Conservation (phyloP, 1,140 invertebrate genomes). For the Lasioglossum albipes region DNA sequence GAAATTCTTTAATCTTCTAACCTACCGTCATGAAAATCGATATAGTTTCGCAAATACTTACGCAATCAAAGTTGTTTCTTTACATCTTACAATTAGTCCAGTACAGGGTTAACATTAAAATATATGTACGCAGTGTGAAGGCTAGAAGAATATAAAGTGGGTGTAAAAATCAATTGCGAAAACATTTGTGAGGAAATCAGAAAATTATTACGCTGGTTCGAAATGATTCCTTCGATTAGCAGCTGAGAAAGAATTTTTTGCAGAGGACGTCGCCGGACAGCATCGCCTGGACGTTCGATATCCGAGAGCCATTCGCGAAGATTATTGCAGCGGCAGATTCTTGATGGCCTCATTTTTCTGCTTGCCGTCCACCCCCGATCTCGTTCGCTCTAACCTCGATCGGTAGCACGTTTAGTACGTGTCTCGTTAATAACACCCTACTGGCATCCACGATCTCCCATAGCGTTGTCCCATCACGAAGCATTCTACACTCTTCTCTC, state of each 20-base stretch:
- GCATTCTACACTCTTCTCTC: not conserved
- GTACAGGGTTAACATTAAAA: too few species aligned
- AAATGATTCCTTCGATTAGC: not conserved
- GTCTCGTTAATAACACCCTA: slow-evolving; percentile 51
- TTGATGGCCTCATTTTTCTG: slow-evolving; percentile 56
- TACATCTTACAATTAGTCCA: too few species aligned
- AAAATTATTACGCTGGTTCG: not conserved
- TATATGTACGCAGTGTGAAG: too few species aligned
- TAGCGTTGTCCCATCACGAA: not conserved
- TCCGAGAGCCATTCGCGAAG: slow-evolving; percentile 16
- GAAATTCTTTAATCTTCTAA: too few species aligned
- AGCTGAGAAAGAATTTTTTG: not conserved
- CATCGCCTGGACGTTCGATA: slow-evolving; percentile 1
- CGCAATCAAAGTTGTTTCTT: too few species aligned
- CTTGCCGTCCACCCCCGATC: not conserved
- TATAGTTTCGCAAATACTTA: too few species aligned
- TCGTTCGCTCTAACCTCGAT: not conserved
- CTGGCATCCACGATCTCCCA: slow-evolving; percentile 1
- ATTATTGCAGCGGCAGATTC: slow-evolving; percentile 45
- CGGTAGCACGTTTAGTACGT: slow-evolving; percentile 29
- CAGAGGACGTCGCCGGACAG: not conserved
- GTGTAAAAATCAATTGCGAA: too few species aligned
- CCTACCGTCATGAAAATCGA: too few species aligned
- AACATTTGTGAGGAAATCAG: too few species aligned
- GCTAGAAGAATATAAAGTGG: too few species aligned